These are phyloP conservation scores for Ariolimax columbianus DNA, from an alignment of 2,888 invertebrate species.

Conservation along the genomic window DNA sequence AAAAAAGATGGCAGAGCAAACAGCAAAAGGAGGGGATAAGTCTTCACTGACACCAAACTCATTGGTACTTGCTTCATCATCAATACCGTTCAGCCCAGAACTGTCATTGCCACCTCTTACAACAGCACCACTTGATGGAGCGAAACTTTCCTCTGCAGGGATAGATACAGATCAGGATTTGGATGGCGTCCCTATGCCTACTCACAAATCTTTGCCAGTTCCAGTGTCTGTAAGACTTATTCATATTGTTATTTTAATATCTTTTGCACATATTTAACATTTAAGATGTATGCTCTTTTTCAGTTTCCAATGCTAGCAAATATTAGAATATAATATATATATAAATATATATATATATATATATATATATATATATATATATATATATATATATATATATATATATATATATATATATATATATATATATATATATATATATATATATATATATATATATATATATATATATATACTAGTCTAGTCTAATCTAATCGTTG, in stretches of 20 bases:
- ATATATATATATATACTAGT: too few relatives aligned
- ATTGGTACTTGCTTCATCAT: constrained; percentile 49
- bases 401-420: too few relatives aligned
- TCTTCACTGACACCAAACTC: constrained; percentile 49
- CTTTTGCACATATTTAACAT: neutral
- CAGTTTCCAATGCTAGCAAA: neutral
- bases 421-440: too few relatives aligned
- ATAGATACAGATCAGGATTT: constrained; percentile 36
- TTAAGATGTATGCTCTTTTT: too few relatives aligned
- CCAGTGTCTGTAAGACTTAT: constrained; percentile 51
- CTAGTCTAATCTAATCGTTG: too few relatives aligned
- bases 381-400: too few relatives aligned
- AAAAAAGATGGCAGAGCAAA: constrained; percentile 83
- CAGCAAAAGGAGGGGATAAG: constrained; percentile 32
- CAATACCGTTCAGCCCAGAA: constrained; percentile 41
- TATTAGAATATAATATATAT: neutral
- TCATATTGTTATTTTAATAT: neutral
- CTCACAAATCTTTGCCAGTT: constrained; percentile 42
- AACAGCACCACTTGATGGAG: neutral
- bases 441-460: too few relatives aligned
- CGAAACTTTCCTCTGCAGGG: constrained; percentile 16
- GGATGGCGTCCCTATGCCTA: constrained; percentile 49
- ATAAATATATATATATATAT: too few relatives aligned
- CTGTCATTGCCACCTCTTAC: constrained; percentile 51
- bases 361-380: too few relatives aligned